Evolutionary conservation across 1,140 invertebrate genomes (phyloP).

Genomic region (Papilio aristodemus): DNA sequence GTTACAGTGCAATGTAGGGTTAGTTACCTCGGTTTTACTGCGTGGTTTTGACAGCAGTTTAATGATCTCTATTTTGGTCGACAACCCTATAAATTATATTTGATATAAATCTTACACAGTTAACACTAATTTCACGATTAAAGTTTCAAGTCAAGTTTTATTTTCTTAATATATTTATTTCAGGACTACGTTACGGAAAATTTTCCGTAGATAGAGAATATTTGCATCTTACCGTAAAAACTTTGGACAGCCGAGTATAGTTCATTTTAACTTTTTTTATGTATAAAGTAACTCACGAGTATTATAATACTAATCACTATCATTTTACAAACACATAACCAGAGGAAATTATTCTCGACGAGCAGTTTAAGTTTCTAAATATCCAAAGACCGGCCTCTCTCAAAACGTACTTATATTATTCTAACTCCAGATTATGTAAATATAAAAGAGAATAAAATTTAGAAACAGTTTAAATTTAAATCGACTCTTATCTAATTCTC

Average conservation of each 20-base stretch:
- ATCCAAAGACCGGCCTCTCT: background rate
- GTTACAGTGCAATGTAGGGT: background rate
- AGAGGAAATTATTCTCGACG: background rate
- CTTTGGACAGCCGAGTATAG: background rate
- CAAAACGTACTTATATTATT: background rate
- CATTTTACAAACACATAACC: background rate
- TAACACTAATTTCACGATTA: background rate
- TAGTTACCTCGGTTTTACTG: background rate
- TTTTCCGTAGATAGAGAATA: background rate
- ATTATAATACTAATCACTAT: too few species aligned
- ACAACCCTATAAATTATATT: background rate
- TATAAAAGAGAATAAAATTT: too few species aligned
- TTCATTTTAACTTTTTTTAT: too few species aligned
- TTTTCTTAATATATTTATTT: background rate
- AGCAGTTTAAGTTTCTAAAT: background rate
- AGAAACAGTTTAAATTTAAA: background rate
- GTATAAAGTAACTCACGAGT: too few species aligned
- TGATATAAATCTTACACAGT: background rate
- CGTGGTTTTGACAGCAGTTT: background rate
- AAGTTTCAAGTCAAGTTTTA: background rate
- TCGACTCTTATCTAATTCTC: background rate
- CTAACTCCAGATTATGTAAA: background rate
- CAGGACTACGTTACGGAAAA: background rate
- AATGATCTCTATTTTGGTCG: background rate
- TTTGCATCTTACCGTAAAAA: too few species aligned